phyloP scores from a whole-genome alignment of 2,797 vertebrate species.

The Coluber constrictor region DNA sequence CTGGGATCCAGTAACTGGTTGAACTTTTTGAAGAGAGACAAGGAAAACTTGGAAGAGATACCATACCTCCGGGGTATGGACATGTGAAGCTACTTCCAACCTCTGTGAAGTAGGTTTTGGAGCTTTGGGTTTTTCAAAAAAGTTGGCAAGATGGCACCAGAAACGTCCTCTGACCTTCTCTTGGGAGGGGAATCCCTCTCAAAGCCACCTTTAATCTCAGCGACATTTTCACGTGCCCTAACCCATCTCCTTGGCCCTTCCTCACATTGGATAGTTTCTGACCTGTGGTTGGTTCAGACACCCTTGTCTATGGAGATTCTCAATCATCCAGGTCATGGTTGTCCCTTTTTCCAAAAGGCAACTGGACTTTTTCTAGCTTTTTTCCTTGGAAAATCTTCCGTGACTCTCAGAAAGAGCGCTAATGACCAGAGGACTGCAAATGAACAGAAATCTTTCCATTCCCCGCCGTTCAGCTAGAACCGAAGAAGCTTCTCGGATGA shows the following conservation, averaged over 20 bases:
- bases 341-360: too few relatives aligned
- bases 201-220: not conserved
- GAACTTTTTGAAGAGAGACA: not conserved
- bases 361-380: too few relatives aligned
- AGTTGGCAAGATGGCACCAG: not conserved
- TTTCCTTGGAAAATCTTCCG: too few relatives aligned
- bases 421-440: too few relatives aligned
- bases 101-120: not conserved
- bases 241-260: not conserved
- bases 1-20: not conserved
- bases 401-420: too few relatives aligned
- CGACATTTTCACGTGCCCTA: not conserved
- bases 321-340: too few relatives aligned
- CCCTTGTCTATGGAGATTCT: too few relatives aligned
- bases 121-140: not conserved
- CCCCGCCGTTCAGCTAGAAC: not conserved
- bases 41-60: not conserved
- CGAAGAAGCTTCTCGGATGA: not conserved
- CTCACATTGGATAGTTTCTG: not conserved
- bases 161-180: not conserved
- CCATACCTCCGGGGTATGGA: fast-evolving
- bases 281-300: not conserved
- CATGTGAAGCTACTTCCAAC: not conserved
- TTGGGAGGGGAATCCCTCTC: not conserved
- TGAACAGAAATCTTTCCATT: not conserved